A percentile compares a stretch with the other conserved stretches of the same genome.
Conservation (phyloP, 2,888 invertebrate species). For the Loripinus fragilis region DNA sequence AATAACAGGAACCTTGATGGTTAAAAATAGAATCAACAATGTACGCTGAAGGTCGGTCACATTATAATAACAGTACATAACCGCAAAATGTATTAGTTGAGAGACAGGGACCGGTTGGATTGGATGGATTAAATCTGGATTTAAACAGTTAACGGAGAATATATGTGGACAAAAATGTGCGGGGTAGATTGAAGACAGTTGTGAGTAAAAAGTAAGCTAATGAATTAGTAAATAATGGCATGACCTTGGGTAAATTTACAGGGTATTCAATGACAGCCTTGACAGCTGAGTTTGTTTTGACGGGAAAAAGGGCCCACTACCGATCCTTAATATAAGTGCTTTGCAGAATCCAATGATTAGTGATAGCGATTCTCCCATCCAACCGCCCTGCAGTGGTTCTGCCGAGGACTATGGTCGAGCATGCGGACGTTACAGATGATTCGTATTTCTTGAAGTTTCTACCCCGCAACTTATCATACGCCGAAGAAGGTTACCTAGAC, state of each 20-base stretch:
- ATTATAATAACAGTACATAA: neutral
- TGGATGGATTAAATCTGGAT: neutral
- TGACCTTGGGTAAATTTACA: neutral
- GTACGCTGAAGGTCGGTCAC: slow-evolving; percentile 7
- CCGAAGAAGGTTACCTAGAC: slow-evolving; percentile 72
- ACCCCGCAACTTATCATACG: slow-evolving; percentile 77
- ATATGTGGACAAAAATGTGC: too few species aligned
- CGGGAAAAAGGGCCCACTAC: neutral
- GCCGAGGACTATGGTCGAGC: slow-evolving; percentile 39
- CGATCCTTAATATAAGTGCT: neutral
- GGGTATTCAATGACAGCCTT: slow-evolving; percentile 13
- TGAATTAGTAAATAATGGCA: neutral
- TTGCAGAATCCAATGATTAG: neutral
- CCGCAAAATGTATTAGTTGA: neutral
- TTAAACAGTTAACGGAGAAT: too few species aligned
- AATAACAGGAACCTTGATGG: neutral
- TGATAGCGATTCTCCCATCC: too few species aligned
- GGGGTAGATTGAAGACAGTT: neutral
- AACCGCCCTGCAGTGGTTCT: neutral
- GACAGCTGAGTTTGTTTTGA: slow-evolving; percentile 5
- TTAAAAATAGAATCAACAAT: slow-evolving; percentile 11
- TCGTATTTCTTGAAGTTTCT: slow-evolving; percentile 58
- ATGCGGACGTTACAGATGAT: slow-evolving; percentile 38
- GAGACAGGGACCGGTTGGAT: slow-evolving; percentile 11
- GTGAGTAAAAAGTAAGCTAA: neutral